phyloP scores from a whole-genome alignment of 2,797 vertebrate species.

The Hybognathus amarus region DNA sequence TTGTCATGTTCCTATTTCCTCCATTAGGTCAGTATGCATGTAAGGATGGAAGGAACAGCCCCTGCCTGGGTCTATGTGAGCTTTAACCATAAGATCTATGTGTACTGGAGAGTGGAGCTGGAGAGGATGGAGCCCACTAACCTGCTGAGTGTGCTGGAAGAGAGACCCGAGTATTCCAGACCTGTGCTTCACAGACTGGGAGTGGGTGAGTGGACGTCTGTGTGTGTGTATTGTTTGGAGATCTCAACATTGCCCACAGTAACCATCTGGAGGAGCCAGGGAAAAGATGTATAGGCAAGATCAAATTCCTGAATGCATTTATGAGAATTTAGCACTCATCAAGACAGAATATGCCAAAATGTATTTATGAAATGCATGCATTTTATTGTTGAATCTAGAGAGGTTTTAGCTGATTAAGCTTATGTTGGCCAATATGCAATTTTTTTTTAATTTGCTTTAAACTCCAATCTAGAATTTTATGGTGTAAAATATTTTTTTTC shows the following conservation, averaged over 20 bases:
- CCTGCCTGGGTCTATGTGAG: conserved; percentile 94
- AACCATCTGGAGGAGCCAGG: not conserved
- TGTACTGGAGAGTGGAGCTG: conserved; percentile 95
- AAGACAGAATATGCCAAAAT: not conserved
- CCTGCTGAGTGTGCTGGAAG: conserved; percentile 86
- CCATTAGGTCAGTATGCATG: conserved; percentile 91
- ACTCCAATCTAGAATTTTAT: not conserved
- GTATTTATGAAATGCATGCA: not conserved
- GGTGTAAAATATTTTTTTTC: not conserved
- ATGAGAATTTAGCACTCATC: not conserved
- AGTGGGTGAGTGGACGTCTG: conserved; percentile 81
- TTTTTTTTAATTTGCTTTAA: not conserved
- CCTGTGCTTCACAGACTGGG: conserved; percentile 79
- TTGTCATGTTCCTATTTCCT: not conserved
- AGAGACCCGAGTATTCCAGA: conserved; percentile 79
- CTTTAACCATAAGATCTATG: conserved; percentile 95
- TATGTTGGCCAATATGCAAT: too few species aligned
- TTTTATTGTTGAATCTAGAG: not conserved
- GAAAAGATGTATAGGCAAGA: not conserved
- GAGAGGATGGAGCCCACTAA: conserved; percentile 97
- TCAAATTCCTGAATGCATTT: not conserved
- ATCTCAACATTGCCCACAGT: not conserved
- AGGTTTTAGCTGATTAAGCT: not conserved
- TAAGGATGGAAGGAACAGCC: conserved; percentile 90
- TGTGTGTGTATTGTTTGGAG: conserved; percentile 16